phyloP scores from a whole-genome alignment of 2,113 vertebrate species.

The Megaleporinus macrocephalus region DNA sequence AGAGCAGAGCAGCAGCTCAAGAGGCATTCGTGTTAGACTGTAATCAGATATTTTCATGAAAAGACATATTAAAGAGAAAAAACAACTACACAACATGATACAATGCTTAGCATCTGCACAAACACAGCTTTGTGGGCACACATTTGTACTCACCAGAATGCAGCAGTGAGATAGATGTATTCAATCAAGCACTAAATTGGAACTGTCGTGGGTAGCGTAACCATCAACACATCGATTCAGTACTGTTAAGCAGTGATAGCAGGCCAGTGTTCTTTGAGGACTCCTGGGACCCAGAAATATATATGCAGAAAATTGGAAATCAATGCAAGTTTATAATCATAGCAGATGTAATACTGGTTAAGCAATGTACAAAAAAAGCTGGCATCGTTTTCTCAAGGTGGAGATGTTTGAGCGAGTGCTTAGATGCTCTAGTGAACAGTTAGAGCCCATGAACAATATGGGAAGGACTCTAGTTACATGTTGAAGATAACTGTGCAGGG shows the following conservation, averaged over 20 bases:
- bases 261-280: conserved; percentile 70
- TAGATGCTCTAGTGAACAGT: conserved; percentile 59
- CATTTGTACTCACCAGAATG: conserved; percentile 44
- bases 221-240: conserved; percentile 78
- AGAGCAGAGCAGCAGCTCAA: neutral
- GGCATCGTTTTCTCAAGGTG: conserved; percentile 54
- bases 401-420: conserved; percentile 18
- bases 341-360: conserved; percentile 77
- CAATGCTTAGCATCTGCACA: conserved; percentile 58
- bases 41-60: conserved; percentile 6
- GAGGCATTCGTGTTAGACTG: neutral
- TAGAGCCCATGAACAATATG: conserved; percentile 31
- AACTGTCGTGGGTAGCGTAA: conserved; percentile 73
- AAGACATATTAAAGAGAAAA: conserved; percentile 13
- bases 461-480: neutral
- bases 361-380: conserved; percentile 74
- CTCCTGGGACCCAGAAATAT: conserved; percentile 69
- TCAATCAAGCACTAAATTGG: conserved; percentile 83
- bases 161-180: conserved; percentile 77
- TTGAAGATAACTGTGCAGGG: neutral
- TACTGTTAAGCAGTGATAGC: conserved; percentile 73
- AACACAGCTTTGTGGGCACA: conserved; percentile 56
- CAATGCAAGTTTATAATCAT: conserved; percentile 84
- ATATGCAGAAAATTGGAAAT: conserved; percentile 83
- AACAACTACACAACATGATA: conserved; percentile 31